Percentiles rank a stretch among this genome's conserved stretches.
Conservation (phyloP, 2,888 invertebrate genomes). For the Dichetophora obliterata region DNA sequence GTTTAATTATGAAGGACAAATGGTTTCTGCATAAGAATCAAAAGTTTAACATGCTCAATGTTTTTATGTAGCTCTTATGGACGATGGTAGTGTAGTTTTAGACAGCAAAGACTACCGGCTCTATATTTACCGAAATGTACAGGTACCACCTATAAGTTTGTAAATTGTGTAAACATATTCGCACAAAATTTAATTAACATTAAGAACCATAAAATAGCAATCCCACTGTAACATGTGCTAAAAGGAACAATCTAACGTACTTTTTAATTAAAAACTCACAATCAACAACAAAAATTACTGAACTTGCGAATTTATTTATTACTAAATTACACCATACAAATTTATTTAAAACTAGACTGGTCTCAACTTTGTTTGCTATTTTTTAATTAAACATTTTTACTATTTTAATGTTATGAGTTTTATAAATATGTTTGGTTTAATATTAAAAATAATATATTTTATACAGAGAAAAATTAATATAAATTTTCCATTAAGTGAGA, state of each 20-base stretch:
- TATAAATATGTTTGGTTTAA: constrained; percentile 45
- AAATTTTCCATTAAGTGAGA: not conserved
- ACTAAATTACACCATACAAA: not conserved
- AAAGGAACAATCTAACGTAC: not conserved
- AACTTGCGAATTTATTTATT: not conserved
- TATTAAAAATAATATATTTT: constrained; percentile 40
- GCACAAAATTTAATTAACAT: not conserved
- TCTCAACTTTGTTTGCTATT: constrained; percentile 45
- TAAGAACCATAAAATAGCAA: too few relatives aligned
- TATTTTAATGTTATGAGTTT: constrained; percentile 44
- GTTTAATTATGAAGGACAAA: constrained; percentile 97
- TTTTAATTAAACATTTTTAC: constrained; percentile 40
- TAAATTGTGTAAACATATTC: constrained; percentile 52
- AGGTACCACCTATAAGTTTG: constrained; percentile 84
- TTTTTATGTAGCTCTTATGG: constrained; percentile 99
- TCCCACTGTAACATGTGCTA: not conserved
- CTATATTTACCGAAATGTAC: constrained; percentile 98
- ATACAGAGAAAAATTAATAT: constrained; percentile 43
- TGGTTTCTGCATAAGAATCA: constrained; percentile 98
- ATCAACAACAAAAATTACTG: not conserved
- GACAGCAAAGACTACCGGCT: constrained; percentile 99
- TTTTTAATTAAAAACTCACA: not conserved
- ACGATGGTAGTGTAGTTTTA: constrained; percentile 97
- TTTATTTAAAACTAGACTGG: constrained; percentile 36
- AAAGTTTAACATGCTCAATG: constrained; percentile 99